phyloP scores from a whole-genome alignment of 2,113 vertebrate species.

The Sander lucioperca region DNA sequence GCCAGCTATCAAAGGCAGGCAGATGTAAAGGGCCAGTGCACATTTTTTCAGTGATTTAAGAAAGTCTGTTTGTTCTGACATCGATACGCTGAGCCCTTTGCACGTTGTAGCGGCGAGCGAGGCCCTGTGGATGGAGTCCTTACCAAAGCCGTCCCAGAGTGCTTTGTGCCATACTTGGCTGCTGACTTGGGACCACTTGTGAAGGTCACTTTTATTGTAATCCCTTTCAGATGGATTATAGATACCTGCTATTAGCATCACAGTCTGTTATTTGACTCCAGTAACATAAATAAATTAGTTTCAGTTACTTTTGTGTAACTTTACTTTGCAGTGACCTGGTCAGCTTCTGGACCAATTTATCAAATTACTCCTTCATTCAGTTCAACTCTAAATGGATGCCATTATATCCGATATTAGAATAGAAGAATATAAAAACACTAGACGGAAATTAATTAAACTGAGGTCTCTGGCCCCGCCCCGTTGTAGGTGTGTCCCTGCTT shows the following conservation, averaged over 20 bases:
- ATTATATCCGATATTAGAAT: conserved; percentile 8
- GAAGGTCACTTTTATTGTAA: conserved; percentile 49
- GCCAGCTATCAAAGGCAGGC: conserved; percentile 22
- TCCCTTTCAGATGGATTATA: background rate
- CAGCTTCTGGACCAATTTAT: background rate
- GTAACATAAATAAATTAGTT: background rate
- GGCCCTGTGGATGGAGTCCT: conserved; percentile 24
- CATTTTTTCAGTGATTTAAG: conserved; percentile 8
- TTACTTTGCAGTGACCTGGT: background rate
- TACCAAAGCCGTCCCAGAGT: conserved; percentile 30
- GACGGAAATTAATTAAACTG: conserved; percentile 79
- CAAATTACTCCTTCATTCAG: background rate
- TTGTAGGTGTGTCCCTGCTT: conserved; percentile 66
- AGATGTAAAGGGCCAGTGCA: conserved; percentile 60
- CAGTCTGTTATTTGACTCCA: conserved; percentile 11
- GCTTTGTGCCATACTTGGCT: conserved; percentile 44
- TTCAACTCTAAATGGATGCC: conserved; percentile 13
- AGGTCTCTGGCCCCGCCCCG: conserved; percentile 86
- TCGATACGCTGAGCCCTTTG: conserved; percentile 60
- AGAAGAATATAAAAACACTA: background rate
- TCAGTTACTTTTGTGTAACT: conserved; percentile 11
- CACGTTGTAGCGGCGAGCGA: background rate
- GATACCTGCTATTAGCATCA: background rate
- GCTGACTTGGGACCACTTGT: conserved; percentile 15
- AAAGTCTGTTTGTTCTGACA: conserved; percentile 38